Conservation (phyloP, 2,113 vertebrate genomes). For the Salvelinus sp. region DNA sequence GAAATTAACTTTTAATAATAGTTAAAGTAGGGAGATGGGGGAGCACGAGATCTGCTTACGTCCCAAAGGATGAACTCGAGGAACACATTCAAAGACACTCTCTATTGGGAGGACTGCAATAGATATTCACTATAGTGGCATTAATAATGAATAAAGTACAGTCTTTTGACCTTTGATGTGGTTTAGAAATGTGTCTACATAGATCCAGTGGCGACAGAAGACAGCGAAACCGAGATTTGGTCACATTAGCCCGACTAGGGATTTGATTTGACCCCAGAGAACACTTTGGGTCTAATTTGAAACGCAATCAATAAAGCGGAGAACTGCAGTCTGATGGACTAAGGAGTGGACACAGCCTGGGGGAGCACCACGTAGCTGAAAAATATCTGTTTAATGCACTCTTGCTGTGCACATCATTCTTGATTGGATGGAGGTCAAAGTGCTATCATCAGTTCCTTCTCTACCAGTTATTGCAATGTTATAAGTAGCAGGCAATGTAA, state of each 20-base stretch:
- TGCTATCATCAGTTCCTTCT: too few relatives aligned
- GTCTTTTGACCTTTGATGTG: constrained; percentile 37
- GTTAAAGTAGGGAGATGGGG: constrained; percentile 22
- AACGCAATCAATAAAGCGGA: constrained; percentile 3
- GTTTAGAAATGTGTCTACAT: constrained; percentile 36
- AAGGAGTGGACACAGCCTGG: not conserved
- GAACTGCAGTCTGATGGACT: not conserved
- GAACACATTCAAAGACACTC: constrained; percentile 15
- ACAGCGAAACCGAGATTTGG: constrained; percentile 3
- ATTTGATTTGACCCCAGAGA: constrained; percentile 21
- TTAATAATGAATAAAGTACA: constrained; percentile 52
- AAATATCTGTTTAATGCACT: not conserved
- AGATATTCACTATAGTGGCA: constrained; percentile 39
- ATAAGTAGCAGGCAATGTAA: too few relatives aligned
- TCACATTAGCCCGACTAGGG: constrained; percentile 7
- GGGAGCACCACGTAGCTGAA: too few relatives aligned
- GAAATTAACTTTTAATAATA: constrained; percentile 83
- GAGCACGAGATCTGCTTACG: constrained; percentile 31
- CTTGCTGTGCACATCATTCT: too few relatives aligned
- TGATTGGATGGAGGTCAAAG: too few relatives aligned
- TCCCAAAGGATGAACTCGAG: constrained; percentile 55
- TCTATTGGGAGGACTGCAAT: constrained; percentile 5
- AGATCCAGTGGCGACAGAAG: constrained; percentile 1
- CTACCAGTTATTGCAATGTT: too few relatives aligned
- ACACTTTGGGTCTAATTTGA: constrained; percentile 12